phyloP scores from a whole-genome alignment of 2,113 vertebrate genomes.

The Solenodon paradoxus region DNA sequence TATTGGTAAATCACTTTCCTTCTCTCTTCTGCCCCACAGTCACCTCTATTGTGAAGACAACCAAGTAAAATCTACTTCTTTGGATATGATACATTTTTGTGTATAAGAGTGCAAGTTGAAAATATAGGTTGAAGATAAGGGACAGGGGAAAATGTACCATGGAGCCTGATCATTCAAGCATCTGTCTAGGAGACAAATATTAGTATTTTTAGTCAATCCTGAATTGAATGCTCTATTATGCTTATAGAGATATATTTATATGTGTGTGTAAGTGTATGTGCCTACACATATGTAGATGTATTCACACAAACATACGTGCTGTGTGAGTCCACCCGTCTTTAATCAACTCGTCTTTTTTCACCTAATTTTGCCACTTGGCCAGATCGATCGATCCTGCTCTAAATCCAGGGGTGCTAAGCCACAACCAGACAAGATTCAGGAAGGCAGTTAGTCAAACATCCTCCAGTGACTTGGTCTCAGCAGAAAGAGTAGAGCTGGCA shows the following conservation, averaged over 20 bases:
- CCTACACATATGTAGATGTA: background rate
- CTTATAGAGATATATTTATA: background rate
- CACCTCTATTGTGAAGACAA: background rate
- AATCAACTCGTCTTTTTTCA: background rate
- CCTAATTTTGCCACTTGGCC: background rate
- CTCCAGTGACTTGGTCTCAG: background rate
- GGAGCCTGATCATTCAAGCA: background rate
- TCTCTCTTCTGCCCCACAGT: background rate
- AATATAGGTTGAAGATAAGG: background rate
- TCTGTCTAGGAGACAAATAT: background rate
- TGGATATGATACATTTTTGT: background rate
- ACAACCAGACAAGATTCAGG: background rate
- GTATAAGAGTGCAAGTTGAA: background rate
- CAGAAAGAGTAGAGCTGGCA: background rate
- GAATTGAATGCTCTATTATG: background rate
- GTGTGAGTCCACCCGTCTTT: background rate
- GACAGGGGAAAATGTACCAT: background rate
- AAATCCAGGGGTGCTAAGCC: background rate
- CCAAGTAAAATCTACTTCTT: background rate
- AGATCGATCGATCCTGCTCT: background rate
- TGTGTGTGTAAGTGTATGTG: background rate
- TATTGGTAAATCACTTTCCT: background rate
- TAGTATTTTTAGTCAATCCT: background rate
- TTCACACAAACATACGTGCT: background rate
- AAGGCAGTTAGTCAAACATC: background rate